These are phyloP conservation scores for Dolomedes plantarius DNA, from an alignment of 2,888 invertebrate genomes.

Conservation along the genomic window DNA sequence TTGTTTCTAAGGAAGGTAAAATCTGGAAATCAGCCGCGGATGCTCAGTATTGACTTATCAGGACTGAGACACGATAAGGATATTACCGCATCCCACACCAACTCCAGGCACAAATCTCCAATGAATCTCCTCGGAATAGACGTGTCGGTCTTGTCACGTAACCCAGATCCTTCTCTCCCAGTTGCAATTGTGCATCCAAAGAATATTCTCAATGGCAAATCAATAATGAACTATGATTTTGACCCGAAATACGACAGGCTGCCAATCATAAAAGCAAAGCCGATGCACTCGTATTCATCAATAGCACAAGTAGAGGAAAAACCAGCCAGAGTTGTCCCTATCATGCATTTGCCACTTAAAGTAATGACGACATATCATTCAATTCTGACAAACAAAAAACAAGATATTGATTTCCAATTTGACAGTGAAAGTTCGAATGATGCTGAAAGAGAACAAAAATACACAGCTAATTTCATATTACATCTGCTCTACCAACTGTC, in stretches of 20 bases:
- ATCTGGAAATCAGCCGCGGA: not conserved
- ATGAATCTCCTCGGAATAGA: constrained; percentile 44
- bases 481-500: constrained; percentile 41
- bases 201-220: not conserved
- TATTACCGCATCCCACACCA: not conserved
- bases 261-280: constrained; percentile 6
- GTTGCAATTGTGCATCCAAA: not conserved
- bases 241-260: constrained; percentile 43
- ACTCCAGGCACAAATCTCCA: constrained; percentile 10
- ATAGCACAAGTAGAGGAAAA: not conserved
- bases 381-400: constrained; percentile 36
- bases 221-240: constrained; percentile 19
- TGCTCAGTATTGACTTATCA: constrained; percentile 50
- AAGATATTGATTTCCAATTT: constrained; percentile 1
- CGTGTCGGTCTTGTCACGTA: constrained; percentile 42
- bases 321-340: constrained; percentile 1
- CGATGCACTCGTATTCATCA: not conserved
- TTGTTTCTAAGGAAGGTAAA: not conserved
- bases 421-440: not conserved
- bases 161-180: constrained; percentile 50
- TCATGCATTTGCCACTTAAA: constrained; percentile 47
- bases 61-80: not conserved
- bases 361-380: constrained; percentile 41
- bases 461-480: constrained; percentile 43
- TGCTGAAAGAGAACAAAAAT: constrained; percentile 24